Evolutionary conservation across 2,797 vertebrate species (phyloP), one percentile per base, ranked within the genome.

Genomic region (Trichosurus vulpecula): DNA sequence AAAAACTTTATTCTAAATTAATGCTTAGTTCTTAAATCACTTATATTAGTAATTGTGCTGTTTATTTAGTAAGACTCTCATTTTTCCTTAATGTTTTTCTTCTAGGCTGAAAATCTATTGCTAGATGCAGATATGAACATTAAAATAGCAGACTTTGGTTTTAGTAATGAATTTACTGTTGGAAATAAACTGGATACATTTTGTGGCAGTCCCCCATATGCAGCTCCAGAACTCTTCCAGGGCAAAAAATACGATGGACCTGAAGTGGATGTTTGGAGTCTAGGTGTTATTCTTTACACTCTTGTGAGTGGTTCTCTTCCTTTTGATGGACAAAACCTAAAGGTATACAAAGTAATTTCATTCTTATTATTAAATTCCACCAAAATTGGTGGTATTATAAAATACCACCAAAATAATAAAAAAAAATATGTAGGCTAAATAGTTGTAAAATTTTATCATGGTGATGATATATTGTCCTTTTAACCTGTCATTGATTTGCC

Each of bases 91-190:
- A 95, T 98, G 92, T 97, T 96, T 97, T 97, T n/a, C 52, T 53
- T 98, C 91, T 97, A 99, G 99, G 99, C 99, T 96, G 99, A 99
- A 99, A 99, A 99, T 98, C 98, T 99, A 87, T 99, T 99, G 95
- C 98, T 99, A 94, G 99, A 99, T 96, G 99, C 99, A 47, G 99
- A 99, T 99, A 99, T 99, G 99, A 99, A 99, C 98, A 99, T 99
- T 98, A 99, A 99, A 99, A 99, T 99, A 96, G 99, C 99, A 31
- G 99, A 99, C 97, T 99, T 99, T 94, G 99, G 99, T 98, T 99
- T 99, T 98, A 99, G 99, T 97, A 99, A 99, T 91, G 99, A 99
- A 99, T 99, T 99, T 98, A 99, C 99, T 90, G 96, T 99, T 41
- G 99, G 99, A 97, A 99, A 99, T 99, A 99, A 99, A 99, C 99